These are phyloP conservation scores for Drosophila tropicalis DNA, from an alignment of 1,140 invertebrate genomes.

Conservation along the genomic window DNA sequence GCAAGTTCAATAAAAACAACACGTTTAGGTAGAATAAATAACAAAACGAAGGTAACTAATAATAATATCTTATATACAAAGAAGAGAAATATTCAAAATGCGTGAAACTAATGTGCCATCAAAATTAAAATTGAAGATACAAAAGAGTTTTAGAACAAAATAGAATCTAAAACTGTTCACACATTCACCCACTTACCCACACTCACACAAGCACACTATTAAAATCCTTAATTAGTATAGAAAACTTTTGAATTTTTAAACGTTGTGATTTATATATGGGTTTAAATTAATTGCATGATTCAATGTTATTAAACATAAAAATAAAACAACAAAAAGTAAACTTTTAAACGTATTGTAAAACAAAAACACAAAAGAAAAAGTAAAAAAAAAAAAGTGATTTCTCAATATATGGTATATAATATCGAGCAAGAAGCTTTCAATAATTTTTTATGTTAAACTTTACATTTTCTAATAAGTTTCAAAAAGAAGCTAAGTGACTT, in stretches of 20 bases:
- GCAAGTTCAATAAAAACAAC: conserved; percentile 44
- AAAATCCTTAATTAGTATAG: conserved; percentile 40
- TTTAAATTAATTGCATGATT: conserved; percentile 70
- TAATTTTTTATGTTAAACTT: background rate
- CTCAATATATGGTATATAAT: background rate
- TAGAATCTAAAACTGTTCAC: conserved; percentile 1
- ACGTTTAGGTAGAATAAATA: conserved; percentile 15
- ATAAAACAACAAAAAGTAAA: conserved; percentile 4
- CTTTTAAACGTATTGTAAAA: conserved; percentile 34
- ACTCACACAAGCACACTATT: conserved; percentile 18
- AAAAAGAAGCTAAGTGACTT: too few relatives aligned
- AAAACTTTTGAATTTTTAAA: conserved; percentile 68
- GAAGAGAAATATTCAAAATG: conserved; percentile 37
- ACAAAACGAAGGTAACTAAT: conserved; percentile 6
- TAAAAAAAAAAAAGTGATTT: background rate
- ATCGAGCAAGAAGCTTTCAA: background rate
- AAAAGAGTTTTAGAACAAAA: conserved; percentile 28
- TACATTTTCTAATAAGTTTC: background rate
- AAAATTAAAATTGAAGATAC: conserved; percentile 36
- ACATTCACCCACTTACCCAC: conserved; percentile 15
- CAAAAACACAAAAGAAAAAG: conserved; percentile 7
- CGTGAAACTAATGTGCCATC: conserved; percentile 80
- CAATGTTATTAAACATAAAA: conserved; percentile 39
- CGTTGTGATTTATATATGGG: conserved; percentile 74
- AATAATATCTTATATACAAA: conserved; percentile 16